A percentile compares a stretch with the other conserved stretches of the same genome.
Conservation (phyloP, 2,113 vertebrate genomes). For the Hippocampus guttulatus region DNA sequence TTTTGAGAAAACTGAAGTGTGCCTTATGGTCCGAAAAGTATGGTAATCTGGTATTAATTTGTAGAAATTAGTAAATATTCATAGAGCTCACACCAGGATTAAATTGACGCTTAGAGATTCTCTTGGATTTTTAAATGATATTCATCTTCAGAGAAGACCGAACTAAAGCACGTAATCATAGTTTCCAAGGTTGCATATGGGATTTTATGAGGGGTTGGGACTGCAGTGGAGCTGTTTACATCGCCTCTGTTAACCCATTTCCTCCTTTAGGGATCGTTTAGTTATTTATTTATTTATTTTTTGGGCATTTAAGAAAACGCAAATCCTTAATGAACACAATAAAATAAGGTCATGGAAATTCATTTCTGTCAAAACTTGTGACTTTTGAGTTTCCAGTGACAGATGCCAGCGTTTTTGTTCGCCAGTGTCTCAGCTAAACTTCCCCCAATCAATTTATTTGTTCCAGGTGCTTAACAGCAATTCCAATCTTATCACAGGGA, state of each 20-base stretch:
- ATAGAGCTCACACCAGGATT: background rate
- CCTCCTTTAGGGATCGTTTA: slow-evolving; percentile 4
- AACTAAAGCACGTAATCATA: slow-evolving; percentile 17
- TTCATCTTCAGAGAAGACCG: background rate
- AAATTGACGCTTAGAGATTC: background rate
- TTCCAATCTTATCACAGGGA: slow-evolving; percentile 3
- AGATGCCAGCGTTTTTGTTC: slow-evolving; percentile 1
- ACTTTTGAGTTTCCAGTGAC: background rate
- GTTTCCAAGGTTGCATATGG: slow-evolving; percentile 39
- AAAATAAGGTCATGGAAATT: background rate
- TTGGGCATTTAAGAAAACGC: background rate
- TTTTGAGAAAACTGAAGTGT: too few species aligned
- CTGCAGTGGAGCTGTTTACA: slow-evolving; percentile 11
- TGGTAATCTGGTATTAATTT: background rate
- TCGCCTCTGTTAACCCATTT: slow-evolving; percentile 24
- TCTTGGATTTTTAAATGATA: background rate
- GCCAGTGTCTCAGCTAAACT: background rate
- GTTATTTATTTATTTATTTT: background rate
- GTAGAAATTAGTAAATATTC: background rate
- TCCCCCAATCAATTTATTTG: slow-evolving; percentile 4
- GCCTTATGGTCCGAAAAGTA: too few species aligned
- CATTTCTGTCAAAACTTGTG: background rate
- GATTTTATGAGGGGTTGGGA: slow-evolving; percentile 20
- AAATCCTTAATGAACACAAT: slow-evolving; percentile 3
- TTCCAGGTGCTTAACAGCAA: slow-evolving; percentile 12